These are phyloP conservation scores for Epinephelus lanceolatus DNA, from an alignment of 2,113 vertebrate genomes.

Conservation along the genomic window DNA sequence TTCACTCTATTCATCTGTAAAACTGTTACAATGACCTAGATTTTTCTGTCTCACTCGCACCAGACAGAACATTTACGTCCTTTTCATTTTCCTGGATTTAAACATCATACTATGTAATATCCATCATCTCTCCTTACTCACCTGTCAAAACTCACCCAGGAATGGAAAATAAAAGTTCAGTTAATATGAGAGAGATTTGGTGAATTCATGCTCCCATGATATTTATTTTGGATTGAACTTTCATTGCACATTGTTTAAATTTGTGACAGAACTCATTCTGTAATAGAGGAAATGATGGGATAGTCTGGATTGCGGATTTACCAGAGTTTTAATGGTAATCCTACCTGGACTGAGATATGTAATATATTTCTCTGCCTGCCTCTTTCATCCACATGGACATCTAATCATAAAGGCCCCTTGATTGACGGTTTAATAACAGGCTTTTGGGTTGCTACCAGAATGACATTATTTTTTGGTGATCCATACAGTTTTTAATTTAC, in stretches of 20 bases:
- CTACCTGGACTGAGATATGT: background rate
- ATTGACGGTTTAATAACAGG: background rate
- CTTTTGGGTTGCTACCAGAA: background rate
- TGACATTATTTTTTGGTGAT: background rate
- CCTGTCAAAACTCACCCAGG: constrained; percentile 1
- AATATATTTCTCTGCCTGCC: background rate
- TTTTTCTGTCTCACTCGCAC: background rate
- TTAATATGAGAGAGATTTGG: constrained; percentile 11
- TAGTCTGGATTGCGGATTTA: constrained; percentile 19
- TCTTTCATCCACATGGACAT: background rate
- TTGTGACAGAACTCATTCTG: constrained; percentile 30
- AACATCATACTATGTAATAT: background rate
- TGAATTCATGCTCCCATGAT: constrained; percentile 13
- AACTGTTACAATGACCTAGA: background rate
- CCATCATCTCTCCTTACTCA: constrained; percentile 1
- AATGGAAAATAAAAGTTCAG: constrained; percentile 1
- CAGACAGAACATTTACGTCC: background rate
- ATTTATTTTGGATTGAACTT: constrained; percentile 44
- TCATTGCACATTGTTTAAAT: constrained; percentile 10
- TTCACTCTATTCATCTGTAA: background rate
- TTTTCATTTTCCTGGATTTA: constrained; percentile 1
- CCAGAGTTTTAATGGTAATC: constrained; percentile 21
- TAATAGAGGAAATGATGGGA: background rate
- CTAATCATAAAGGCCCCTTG: background rate
- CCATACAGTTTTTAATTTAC: background rate